These are phyloP conservation scores for Meandrina meandrites DNA, from an alignment of 92 coral and sea anemone genomes.

Conservation along the genomic window DNA sequence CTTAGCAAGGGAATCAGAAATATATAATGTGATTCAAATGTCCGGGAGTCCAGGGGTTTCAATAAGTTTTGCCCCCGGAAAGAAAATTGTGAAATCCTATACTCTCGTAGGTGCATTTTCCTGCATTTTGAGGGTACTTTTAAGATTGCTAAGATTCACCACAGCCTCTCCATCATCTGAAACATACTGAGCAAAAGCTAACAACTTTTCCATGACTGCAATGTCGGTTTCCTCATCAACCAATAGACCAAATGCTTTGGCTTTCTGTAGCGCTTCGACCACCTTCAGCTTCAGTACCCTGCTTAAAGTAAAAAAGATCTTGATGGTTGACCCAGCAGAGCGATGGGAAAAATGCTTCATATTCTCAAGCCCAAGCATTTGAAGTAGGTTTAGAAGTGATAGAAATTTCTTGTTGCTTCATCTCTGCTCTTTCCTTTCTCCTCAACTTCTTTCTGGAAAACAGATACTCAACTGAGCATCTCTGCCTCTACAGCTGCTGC, in stretches of 20 bases:
- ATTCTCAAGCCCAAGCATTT: slow-evolving; percentile 44
- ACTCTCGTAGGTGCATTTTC: too few species aligned
- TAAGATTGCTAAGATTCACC: too few species aligned
- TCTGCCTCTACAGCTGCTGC: slow-evolving; percentile 48
- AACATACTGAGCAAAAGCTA: slow-evolving; percentile 46
- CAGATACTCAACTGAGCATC: slow-evolving; percentile 33
- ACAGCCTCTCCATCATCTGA: slow-evolving; percentile 31
- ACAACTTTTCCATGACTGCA: slow-evolving; percentile 47
- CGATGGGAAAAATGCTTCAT: slow-evolving; percentile 37
- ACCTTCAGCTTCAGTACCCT: slow-evolving; percentile 41
- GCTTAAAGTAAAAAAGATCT: slow-evolving; percentile 43
- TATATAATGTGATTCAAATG: too few species aligned
- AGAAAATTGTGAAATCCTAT: too few species aligned
- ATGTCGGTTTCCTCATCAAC: slow-evolving; percentile 54
- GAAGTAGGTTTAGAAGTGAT: slow-evolving; percentile 43
- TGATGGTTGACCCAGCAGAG: slow-evolving; percentile 32
- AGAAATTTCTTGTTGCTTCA: slow-evolving; percentile 47
- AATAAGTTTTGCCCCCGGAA: too few species aligned
- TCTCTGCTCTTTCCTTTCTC: slow-evolving; percentile 42
- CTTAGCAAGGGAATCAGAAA: too few species aligned
- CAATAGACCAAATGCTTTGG: slow-evolving; percentile 39
- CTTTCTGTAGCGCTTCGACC: slow-evolving; percentile 27
- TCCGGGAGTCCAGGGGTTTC: too few species aligned
- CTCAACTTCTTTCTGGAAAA: slow-evolving; percentile 40
- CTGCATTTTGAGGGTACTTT: too few species aligned